Base-by-base conservation (phyloP, 2,888 invertebrate genomes). In the Zaprionus lineosus region DNA sequence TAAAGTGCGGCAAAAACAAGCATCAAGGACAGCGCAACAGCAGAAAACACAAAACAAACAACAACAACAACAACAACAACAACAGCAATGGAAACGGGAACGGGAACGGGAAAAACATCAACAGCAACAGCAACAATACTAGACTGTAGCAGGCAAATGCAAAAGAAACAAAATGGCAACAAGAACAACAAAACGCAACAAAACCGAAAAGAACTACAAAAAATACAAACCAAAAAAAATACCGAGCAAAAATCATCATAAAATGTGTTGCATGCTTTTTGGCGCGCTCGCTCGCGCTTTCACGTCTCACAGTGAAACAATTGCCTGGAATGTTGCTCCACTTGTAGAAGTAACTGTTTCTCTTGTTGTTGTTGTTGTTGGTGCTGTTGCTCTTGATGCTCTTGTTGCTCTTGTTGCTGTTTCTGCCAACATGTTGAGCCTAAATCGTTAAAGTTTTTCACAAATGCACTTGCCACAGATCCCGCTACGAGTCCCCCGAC, bases 381-480 rank as follows among this genome's bases (percentile, higher is more conserved):
- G 4, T 21, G 7, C 7, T 21, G 21, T 7, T 21, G 7, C 7
- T 21, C n/a, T 28, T 50, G 52, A n/a, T 60, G 28, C 31, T 34
- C 18, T 48, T 48, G 43, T 19, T 62, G 64, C 56, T 71, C 70
- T 16, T 57, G 46, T 47, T 56, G 55, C 16, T 50, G 61, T 28
- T 61, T 50, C 65, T 57, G 71, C 78, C 79, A 81, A 84, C 83
- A 86, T 85, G 83, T 87, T 84, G 87, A 87, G 86, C 86, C 86
- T 87, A 87, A 86, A 87, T 87, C 87, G 86, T 86, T 86, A 86
- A 86, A 86, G 82, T 83, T 86, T 73, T 83, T 61, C 72, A 57
- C 78, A 81, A 84, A 81, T 81, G 78, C 81, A 79, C 77, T 79
- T 73, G 70, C 74, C 79, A 72, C 72, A 68, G 68, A 78, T 72